A percentile compares a stretch with the other conserved stretches of the same genome.
phyloP scores from a whole-genome alignment of 1,140 invertebrate genomes.

The Papilio xuthus region DNA sequence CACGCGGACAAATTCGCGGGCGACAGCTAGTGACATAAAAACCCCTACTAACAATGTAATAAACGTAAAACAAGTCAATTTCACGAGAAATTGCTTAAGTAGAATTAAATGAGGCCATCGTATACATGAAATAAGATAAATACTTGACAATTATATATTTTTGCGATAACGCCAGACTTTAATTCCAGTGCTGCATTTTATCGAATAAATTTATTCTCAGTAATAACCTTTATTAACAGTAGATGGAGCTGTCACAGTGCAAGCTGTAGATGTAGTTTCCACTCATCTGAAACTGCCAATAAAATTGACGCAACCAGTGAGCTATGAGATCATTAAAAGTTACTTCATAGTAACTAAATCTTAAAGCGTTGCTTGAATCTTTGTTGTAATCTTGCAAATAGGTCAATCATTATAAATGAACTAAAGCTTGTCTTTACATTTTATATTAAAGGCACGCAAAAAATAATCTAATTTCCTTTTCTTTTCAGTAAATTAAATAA shows the following conservation, averaged over 20 bases:
- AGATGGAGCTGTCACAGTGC: background rate
- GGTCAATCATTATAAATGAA: background rate
- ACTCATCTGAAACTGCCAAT: background rate
- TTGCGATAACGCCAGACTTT: background rate
- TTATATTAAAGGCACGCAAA: background rate
- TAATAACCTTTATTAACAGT: too few relatives aligned
- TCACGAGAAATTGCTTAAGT: background rate
- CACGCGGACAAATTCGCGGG: too few relatives aligned
- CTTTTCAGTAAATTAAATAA: background rate
- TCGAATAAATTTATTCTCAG: too few relatives aligned
- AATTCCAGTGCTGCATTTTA: background rate
- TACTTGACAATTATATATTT: background rate
- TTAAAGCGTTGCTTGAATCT: background rate
- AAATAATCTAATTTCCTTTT: slow-evolving; percentile 1
- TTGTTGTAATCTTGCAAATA: background rate
- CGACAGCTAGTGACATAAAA: background rate
- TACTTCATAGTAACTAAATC: background rate
- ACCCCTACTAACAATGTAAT: background rate
- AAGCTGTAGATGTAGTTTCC: background rate
- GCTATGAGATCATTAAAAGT: background rate
- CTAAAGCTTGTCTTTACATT: background rate
- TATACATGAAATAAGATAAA: background rate
- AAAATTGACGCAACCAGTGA: background rate
- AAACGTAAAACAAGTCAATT: background rate
- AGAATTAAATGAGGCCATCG: too few relatives aligned